Evolutionary conservation across 1,140 invertebrate species (phyloP), one percentile per base, ranked within the genome.

Genomic region (Ectropis grisescens): DNA sequence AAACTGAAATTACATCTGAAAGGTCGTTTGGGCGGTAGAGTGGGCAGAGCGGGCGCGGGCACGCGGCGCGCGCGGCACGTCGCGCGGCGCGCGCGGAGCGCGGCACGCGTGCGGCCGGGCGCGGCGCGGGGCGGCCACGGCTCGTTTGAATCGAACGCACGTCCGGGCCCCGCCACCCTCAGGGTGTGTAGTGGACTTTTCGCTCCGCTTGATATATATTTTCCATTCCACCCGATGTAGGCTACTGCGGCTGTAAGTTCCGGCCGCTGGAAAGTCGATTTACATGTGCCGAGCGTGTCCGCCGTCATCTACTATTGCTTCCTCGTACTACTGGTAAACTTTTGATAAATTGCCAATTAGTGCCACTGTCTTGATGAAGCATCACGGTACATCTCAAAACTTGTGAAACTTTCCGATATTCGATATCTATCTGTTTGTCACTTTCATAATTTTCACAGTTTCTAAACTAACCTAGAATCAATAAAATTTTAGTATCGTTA

Each of bases 81-180:
- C 15, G 30, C 12, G 3, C 3, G 16, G 16, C 69, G 48, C 60
- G 37, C 47, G 44, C n/a, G 65, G 55, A 58, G 58, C 47, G 59
- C 47, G 59, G 64, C 65, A 74, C 67, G 65, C 69, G 74, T 65
- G 58, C 37, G 28, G 58, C 80, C 16, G 16, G 16, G 16, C 69
- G 48, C 60, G 65, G 37, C 47, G 44, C n/a, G 65, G 55, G 59
- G 58, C 47, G 59, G 58, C 53, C 41, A 51, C 47, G 59, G 64
- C 65, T 76, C 67, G 65, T 71, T 76, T 65, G 58, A 71, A 74
- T 69, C 71, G 71, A 67, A 74, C 65, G 69, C 68, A 71, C 67
- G 67, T 69, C 60, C 65, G 59, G 58, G 41, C 58, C 42, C 48
- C 50, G 37, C 66, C 64, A 53, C 59, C 65, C 66, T 39, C 23